phyloP scores from a whole-genome alignment of 1,140 invertebrate genomes.

The Drosophila nigromelanica region DNA sequence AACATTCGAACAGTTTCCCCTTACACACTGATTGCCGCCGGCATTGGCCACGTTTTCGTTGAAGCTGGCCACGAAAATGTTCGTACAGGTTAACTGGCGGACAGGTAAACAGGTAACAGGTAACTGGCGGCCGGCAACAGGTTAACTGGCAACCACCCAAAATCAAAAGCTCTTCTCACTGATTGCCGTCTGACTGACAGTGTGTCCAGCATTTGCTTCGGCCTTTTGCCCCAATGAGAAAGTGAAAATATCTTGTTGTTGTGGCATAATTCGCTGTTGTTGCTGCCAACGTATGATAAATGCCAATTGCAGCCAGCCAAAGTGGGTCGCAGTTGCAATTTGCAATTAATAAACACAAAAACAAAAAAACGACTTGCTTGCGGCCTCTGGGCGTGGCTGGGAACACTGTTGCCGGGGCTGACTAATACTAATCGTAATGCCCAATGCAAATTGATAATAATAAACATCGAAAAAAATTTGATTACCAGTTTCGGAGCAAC shows the following conservation, averaged over 20 bases:
- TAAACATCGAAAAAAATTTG: conserved; percentile 31
- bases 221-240: conserved; percentile 53
- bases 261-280: conserved; percentile 59
- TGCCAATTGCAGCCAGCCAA: conserved; percentile 39
- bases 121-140: conserved; percentile 46
- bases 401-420: conserved; percentile 17
- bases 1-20: conserved; percentile 6
- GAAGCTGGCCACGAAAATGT: conserved; percentile 34
- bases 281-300: conserved; percentile 70
- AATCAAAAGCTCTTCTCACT: conserved; percentile 11
- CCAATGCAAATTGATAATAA: conserved; percentile 44
- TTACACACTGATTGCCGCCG: conserved; percentile 15
- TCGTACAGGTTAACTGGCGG: conserved; percentile 12
- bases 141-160: conserved; percentile 39
- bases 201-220: conserved; percentile 11
- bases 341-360: conserved; percentile 65
- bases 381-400: conserved; percentile 37
- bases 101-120: conserved; percentile 8
- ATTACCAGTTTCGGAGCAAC: conserved; percentile 58
- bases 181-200: conserved; percentile 11
- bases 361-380: conserved; percentile 9
- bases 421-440: conserved; percentile 44
- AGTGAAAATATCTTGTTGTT: conserved; percentile 69
- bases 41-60: conserved; percentile 34
- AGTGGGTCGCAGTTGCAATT: conserved; percentile 75